phyloP scores from a whole-genome alignment of 35 echinoderm and acorn worm species.

The Lytechinus pictus region DNA sequence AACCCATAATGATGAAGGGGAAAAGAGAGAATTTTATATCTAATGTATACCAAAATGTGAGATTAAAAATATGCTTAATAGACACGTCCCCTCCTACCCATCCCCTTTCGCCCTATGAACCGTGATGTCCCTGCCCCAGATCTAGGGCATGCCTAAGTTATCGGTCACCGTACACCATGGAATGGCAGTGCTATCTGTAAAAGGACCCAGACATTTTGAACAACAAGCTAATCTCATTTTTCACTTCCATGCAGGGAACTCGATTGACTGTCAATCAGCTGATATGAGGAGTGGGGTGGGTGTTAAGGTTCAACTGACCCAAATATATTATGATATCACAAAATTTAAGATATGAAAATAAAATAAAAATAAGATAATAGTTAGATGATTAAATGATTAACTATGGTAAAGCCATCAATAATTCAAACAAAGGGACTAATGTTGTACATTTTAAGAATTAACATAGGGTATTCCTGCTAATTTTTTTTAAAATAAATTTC shows the following conservation, averaged over 20 bases:
- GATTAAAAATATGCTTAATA: neutral
- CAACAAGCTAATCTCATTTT: slow-evolving; percentile 5
- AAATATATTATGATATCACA: too few relatives aligned
- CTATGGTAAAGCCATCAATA: too few relatives aligned
- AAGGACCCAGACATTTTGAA: slow-evolving; percentile 1
- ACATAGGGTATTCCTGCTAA: too few relatives aligned
- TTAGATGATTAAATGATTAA: too few relatives aligned
- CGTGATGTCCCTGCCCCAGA: neutral
- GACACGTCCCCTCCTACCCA: neutral
- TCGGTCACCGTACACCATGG: neutral
- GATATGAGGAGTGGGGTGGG: neutral
- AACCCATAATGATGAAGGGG: too few relatives aligned
- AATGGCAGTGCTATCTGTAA: slow-evolving; percentile 10
- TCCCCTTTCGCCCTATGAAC: neutral
- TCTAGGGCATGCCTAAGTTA: neutral
- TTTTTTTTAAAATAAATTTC: too few relatives aligned
- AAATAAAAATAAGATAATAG: too few relatives aligned
- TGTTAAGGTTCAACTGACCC: neutral
- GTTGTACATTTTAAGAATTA: too few relatives aligned
- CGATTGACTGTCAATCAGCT: neutral
- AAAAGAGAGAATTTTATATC: neutral
- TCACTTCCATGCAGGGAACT: neutral
- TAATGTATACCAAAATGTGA: neutral
- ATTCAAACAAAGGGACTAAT: too few relatives aligned
- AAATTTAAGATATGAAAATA: too few relatives aligned